A percentile compares a stretch with the other conserved stretches of the same genome.
These are phyloP conservation scores for Pangasius macronema DNA, from an alignment of 2,797 vertebrate species.

Conservation along the genomic window DNA sequence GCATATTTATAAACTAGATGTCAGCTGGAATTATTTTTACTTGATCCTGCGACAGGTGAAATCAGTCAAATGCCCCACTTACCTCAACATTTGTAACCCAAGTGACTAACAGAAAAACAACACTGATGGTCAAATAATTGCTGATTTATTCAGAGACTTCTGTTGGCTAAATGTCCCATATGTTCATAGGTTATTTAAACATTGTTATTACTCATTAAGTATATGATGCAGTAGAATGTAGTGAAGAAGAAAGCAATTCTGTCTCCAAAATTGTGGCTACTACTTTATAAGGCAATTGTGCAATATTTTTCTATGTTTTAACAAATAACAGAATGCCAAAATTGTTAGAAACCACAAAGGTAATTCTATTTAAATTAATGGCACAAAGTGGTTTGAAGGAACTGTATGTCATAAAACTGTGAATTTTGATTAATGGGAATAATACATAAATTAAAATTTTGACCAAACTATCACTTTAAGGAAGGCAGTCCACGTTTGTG, in stretches of 20 bases:
- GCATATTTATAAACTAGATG: background rate
- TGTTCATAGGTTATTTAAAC: background rate
- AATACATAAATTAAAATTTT: background rate
- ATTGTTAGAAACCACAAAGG: background rate
- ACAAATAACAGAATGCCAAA: background rate
- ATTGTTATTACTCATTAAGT: background rate
- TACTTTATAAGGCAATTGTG: background rate
- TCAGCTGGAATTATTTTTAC: background rate
- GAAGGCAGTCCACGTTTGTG: constrained; percentile 17
- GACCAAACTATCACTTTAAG: background rate
- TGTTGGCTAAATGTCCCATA: background rate
- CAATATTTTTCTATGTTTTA: background rate
- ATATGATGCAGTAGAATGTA: background rate
- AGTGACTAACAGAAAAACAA: background rate
- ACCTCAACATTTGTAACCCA: background rate
- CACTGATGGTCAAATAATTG: background rate
- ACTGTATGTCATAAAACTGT: background rate
- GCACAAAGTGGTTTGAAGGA: no score
- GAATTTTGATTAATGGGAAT: background rate
- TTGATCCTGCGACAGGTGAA: background rate
- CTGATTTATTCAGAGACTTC: background rate
- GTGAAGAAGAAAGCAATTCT: background rate
- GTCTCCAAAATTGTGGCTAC: background rate
- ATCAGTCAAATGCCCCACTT: background rate
- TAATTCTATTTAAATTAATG: background rate